phyloP scores from a whole-genome alignment of 2,113 vertebrate species.

The Hoplias malabaricus region DNA sequence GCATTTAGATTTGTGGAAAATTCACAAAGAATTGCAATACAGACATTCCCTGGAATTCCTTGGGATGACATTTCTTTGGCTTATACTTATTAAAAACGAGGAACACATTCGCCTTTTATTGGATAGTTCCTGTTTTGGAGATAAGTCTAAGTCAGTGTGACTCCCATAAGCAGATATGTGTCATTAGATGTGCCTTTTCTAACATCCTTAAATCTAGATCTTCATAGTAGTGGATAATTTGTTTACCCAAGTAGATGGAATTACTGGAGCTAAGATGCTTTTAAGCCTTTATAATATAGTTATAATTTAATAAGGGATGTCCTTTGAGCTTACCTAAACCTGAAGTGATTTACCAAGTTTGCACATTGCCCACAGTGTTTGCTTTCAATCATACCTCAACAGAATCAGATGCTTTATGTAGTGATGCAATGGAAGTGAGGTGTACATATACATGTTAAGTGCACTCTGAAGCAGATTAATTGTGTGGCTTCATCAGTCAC shows the following conservation, averaged over 20 bases:
- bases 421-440: neutral
- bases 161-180: neutral
- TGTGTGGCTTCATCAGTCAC: neutral
- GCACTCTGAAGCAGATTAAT: neutral
- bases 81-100: no score
- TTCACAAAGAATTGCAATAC: no score
- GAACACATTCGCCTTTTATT: no score
- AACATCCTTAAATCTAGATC: no score
- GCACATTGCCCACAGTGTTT: neutral
- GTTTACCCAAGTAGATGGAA: neutral
- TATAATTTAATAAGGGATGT: neutral
- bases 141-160: neutral
- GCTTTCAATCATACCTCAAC: neutral
- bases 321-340: neutral
- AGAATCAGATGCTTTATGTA: neutral
- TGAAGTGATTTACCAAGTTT: neutral
- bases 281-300: slow-evolving; percentile 9
- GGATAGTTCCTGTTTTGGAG: no score
- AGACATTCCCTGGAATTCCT: no score
- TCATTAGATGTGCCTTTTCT: neutral
- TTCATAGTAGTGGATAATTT: neutral
- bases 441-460: neutral
- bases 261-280: neutral
- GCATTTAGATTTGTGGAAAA: no score
- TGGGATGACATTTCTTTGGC: no score